phyloP scores from a whole-genome alignment of 2,113 vertebrate genomes.

The Zeus faber region DNA sequence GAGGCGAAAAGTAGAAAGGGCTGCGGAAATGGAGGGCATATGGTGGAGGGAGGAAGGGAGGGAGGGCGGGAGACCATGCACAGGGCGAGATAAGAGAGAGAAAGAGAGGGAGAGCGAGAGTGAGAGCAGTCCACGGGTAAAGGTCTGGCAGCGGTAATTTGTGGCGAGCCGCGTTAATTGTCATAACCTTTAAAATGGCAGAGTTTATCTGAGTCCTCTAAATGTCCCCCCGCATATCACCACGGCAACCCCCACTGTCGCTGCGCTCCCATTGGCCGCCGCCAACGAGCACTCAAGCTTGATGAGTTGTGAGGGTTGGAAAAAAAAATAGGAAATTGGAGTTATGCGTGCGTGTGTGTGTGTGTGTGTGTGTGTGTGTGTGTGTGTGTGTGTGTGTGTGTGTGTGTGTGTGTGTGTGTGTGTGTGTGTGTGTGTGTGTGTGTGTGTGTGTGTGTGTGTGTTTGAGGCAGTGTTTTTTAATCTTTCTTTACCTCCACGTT shows the following conservation, averaged over 20 bases:
- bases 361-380: constrained; percentile 14
- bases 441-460: constrained; percentile 10
- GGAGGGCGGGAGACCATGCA: constrained; percentile 51
- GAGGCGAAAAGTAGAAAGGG: constrained; percentile 29
- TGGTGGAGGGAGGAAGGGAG: constrained; percentile 21
- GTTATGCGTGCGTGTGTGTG: constrained; percentile 20
- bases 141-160: constrained; percentile 80
- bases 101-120: constrained; percentile 47
- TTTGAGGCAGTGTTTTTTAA: constrained; percentile 8
- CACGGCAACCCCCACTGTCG: constrained; percentile 65
- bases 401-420: constrained; percentile 3
- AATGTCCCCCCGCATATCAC: constrained; percentile 73
- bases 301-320: constrained; percentile 69
- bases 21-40: constrained; percentile 58
- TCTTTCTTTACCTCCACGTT: constrained; percentile 55
- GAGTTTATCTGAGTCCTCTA: constrained; percentile 80
- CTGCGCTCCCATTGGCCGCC: constrained; percentile 55
- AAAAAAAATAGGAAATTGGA: constrained; percentile 42
- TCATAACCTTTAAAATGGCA: constrained; percentile 83
- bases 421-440: constrained; percentile 30
- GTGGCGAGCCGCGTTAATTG: constrained; percentile 79
- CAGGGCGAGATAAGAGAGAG: constrained; percentile 45
- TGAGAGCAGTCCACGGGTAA: constrained; percentile 73
- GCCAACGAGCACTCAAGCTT: constrained; percentile 67
- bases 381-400: constrained; percentile 18